These are phyloP conservation scores for Hypercompe scribonia DNA, from an alignment of 2,888 invertebrate species.

Conservation along the genomic window DNA sequence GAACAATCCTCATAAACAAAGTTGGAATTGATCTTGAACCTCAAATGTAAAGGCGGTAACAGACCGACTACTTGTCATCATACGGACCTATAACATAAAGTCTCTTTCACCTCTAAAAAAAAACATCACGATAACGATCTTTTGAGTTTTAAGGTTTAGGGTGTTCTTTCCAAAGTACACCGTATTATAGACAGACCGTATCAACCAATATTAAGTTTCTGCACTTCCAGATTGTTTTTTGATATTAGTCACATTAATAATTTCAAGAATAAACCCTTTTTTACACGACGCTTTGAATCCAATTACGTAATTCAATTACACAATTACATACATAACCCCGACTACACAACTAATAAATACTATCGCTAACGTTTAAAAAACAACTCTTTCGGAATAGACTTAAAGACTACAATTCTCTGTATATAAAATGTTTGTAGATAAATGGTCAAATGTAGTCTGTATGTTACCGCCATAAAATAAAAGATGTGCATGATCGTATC, in stretches of 20 bases:
- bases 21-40: conserved; percentile 6
- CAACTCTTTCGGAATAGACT: background rate
- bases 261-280: background rate
- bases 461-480: conserved; percentile 15
- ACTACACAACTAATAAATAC: background rate
- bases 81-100: background rate
- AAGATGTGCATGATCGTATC: conserved; percentile 69
- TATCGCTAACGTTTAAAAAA: background rate
- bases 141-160: background rate
- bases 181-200: no score
- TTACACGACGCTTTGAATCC: background rate
- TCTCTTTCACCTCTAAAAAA: background rate
- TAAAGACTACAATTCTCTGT: background rate
- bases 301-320: background rate
- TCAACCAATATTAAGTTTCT: no score
- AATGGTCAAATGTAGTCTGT: conserved; percentile 10
- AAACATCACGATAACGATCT: background rate
- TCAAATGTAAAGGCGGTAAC: conserved; percentile 9
- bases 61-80: conserved; percentile 7
- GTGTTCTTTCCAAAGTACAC: no score
- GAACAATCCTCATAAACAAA: background rate
- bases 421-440: background rate
- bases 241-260: background rate
- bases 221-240: no score
- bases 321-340: background rate